These are phyloP conservation scores for Protula sp. DNA, from an alignment of 2,888 invertebrate species.

Conservation along the genomic window DNA sequence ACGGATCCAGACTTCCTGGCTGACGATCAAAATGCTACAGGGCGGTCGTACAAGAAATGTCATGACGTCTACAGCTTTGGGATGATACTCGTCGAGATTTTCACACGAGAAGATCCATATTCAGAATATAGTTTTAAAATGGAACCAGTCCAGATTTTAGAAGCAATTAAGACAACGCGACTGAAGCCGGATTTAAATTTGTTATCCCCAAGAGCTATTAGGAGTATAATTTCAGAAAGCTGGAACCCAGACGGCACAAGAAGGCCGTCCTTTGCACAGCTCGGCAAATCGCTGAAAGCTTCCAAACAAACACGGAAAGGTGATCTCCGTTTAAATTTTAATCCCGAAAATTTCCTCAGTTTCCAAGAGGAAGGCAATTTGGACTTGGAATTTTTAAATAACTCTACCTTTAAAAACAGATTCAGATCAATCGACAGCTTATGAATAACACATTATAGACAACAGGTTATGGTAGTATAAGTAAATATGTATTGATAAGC, in stretches of 20 bases:
- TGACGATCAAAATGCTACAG: neutral
- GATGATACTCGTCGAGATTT: constrained; percentile 30
- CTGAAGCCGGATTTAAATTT: neutral
- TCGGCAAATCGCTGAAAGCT: constrained; percentile 16
- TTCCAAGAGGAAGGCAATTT: too few species aligned
- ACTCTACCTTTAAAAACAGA: too few species aligned
- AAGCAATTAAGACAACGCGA: neutral
- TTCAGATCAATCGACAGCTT: too few species aligned
- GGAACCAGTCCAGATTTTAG: constrained; percentile 18
- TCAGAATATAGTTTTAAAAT: constrained; percentile 11
- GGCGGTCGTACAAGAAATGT: neutral
- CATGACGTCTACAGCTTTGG: constrained; percentile 28
- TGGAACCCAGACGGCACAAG: constrained; percentile 32
- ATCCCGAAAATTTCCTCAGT: too few species aligned
- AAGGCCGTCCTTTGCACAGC: constrained; percentile 27
- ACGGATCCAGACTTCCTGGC: constrained; percentile 24
- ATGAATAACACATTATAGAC: too few species aligned
- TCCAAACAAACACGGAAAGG: constrained; percentile 24
- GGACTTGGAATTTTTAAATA: too few species aligned
- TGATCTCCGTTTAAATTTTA: neutral
- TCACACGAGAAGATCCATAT: constrained; percentile 29
- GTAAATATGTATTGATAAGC: too few species aligned
- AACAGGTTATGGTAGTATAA: too few species aligned
- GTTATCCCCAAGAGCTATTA: neutral
- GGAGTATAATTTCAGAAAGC: constrained; percentile 29